Evolutionary conservation across 2,888 invertebrate species (phyloP), one percentile per base, ranked within the genome.

Genomic region (Acrobasis consociella): DNA sequence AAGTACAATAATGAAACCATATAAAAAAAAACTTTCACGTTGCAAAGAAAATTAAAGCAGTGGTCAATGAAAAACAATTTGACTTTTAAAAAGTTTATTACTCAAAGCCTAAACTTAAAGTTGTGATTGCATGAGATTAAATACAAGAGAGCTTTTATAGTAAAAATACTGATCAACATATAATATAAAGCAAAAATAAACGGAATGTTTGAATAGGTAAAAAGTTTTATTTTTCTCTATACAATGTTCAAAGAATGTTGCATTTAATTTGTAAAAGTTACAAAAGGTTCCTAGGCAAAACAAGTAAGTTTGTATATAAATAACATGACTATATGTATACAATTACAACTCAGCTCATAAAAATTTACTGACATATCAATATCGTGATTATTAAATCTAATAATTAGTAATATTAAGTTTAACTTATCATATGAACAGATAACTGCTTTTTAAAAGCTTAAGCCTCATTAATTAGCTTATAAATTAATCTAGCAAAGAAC

Each of bases 31-130:
- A 22, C 3, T 22, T 22, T 1, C 3, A 22, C 22, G n/a, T n/a
- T n/a, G n/a, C n/a, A n/a, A n/a, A n/a, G n/a, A n/a, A n/a, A n/a
- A n/a, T n/a, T n/a, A n/a, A n/a, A n/a, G n/a, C 22, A 22, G 3
- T 42, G 13, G 9, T 42, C 11, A 42, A 10, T 42, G 2, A 13
- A 13, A 46, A 46, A n/a, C 7, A 46, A n/a, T 11, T 13, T 1
- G 42, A 46, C 8, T 22, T 51, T 13, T 50, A 39, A 52, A 58
- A 62, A 58, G 16, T 50, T 62, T 53, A 64, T 63, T 67, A 62
- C 56, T 67, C 60, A 65, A 67, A 69, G 69, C 75, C 70, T 71
- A 73, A 65, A 69, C 61, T 68, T 65, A 68, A 65, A 37, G 65
- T 49, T 62, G 37, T 63, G 15, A 62, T 67, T 70, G 67, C 62